Percentiles rank a stretch among this genome's conserved stretches.
Evolutionary conservation across 2,888 invertebrate genomes (phyloP).

Genomic region (Dicyrtomina minuta): DNA sequence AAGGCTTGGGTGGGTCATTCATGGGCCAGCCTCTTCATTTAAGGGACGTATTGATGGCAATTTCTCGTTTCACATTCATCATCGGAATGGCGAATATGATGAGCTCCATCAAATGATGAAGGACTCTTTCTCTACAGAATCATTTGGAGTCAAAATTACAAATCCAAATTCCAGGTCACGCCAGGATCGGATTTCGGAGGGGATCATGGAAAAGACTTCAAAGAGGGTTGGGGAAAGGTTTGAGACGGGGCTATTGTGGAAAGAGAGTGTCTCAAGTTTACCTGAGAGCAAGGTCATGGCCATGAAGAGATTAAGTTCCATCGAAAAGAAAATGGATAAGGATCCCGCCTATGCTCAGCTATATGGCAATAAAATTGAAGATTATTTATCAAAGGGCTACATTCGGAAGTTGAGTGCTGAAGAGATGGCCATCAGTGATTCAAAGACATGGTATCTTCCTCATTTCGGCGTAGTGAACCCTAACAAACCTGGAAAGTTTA

Average conservation of each 20-base stretch:
- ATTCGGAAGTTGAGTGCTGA: constrained; percentile 7
- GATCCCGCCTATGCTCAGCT: neutral
- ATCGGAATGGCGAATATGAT: neutral
- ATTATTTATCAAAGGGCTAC: constrained; percentile 8
- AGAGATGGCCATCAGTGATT: neutral
- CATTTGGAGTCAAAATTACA: neutral
- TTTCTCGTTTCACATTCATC: neutral
- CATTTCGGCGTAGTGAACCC: constrained; percentile 42
- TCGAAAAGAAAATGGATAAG: constrained; percentile 8
- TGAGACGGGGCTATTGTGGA: constrained; percentile 1
- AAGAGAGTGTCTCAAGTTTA: neutral
- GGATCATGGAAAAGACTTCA: neutral
- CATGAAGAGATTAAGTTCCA: neutral
- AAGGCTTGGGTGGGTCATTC: constrained; percentile 31
- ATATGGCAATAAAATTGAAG: neutral
- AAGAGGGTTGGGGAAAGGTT: neutral
- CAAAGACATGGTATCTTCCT: constrained; percentile 40
- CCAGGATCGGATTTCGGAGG: constrained; percentile 3
- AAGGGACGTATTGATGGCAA: too few species aligned
- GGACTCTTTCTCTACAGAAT: neutral
- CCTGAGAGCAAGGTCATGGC: neutral
- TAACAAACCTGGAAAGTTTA: constrained; percentile 45
- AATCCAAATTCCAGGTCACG: neutral
- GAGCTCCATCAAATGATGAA: constrained; percentile 7
- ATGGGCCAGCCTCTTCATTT: constrained; percentile 2